Evolutionary conservation across 2,113 vertebrate genomes (phyloP), one percentile per base, ranked within the genome.

Genomic region (Benitochromis conjunctus): DNA sequence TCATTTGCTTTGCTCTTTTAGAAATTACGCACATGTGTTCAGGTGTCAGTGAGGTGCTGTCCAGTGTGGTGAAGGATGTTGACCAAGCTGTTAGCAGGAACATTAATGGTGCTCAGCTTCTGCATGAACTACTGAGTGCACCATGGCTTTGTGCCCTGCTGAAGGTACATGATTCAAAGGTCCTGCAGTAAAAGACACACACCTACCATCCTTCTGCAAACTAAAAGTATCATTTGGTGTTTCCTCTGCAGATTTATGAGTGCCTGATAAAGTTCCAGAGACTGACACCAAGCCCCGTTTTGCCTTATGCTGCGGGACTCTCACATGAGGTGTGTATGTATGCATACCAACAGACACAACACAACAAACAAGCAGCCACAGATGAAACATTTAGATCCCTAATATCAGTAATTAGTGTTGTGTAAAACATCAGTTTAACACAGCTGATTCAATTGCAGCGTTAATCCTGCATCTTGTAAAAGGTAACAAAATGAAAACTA

Each of bases 71-170:
- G 74, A 96, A 97, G 82, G 97, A 98, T 77, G 94, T 97, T 56
- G 94, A 95, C 66, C 79, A 96, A 64, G 97, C 97, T 26, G 95
- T 97, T 77, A 95, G 94, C 87, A 94, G 94, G 38, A 97, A 98
- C 29, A 80, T 97, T 43, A 95, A 92, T 10, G 97, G 97, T 0
- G 92, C 97, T 81, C 92, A 97, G 66, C 84, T 97, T n/a, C 95
- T 99, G 1, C 96, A 98, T 1, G 96, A 97, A 81, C 96, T 99
- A 24, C 97, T 99, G 80, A 95, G 95, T 38, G 96, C 97, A 1
- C 97, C 90, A 0, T 99, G 98, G 97, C 97, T 99, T 12, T 96
- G 92, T 80, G 95, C 97, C 5, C 95, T 99, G 83, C 92, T 99
- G 2, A 97, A 97, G 97, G 98, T 99, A 86, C 14, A 3, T 1